These are phyloP conservation scores for Poeciliopsis prolifica DNA, from an alignment of 2,113 vertebrate species.

Conservation along the genomic window DNA sequence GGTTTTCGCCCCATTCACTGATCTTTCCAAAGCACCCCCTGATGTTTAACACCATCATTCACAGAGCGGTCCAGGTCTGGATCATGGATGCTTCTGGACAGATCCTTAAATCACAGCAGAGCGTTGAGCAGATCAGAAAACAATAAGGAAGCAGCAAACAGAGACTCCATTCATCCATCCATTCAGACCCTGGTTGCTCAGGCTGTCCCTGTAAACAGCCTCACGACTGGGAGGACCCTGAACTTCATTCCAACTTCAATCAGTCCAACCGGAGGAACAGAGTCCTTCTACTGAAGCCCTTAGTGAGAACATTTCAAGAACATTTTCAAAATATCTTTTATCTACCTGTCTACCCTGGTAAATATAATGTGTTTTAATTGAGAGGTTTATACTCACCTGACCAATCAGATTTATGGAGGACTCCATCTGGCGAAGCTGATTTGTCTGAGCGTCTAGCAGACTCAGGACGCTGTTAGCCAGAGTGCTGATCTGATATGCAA, in stretches of 20 bases:
- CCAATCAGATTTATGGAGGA: slow-evolving; percentile 70
- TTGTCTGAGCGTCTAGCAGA: slow-evolving; percentile 63
- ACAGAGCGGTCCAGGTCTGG: neutral
- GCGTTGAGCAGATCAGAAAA: neutral
- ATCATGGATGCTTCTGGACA: neutral
- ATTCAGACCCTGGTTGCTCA: neutral
- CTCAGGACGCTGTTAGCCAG: slow-evolving; percentile 60
- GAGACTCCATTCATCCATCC: slow-evolving; percentile 5
- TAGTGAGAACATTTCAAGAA: neutral
- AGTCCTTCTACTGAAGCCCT: neutral
- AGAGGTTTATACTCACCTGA: slow-evolving; percentile 48
- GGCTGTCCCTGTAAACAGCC: neutral
- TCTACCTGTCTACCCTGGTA: too few species aligned
- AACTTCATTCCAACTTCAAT: neutral
- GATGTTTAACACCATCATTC: neutral
- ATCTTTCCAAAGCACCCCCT: neutral
- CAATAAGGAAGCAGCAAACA: slow-evolving; percentile 4
- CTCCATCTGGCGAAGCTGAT: slow-evolving; percentile 66
- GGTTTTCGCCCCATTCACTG: neutral
- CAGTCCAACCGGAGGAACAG: neutral
- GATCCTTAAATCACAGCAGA: neutral
- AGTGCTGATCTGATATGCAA: slow-evolving; percentile 67
- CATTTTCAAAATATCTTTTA: neutral
- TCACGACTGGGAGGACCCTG: neutral
- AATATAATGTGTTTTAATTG: neutral